Conservation (phyloP, 2,888 invertebrate species). For the Pristionchus fissidentatus region DNA sequence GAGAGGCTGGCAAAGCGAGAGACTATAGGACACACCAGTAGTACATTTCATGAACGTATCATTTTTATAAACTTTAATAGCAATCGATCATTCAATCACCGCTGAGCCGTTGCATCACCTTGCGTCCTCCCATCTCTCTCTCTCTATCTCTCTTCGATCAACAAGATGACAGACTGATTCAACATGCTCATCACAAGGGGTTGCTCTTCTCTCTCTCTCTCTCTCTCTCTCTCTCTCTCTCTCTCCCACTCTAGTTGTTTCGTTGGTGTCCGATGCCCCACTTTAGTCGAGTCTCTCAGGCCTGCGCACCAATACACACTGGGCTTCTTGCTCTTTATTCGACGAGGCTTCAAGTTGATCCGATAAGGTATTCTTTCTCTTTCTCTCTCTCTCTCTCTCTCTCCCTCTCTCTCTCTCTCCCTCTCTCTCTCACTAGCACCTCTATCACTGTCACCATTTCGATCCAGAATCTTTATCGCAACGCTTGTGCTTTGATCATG, state of each 20-base stretch:
- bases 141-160: background rate
- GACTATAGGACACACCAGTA: no score
- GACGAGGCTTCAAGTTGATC: no score
- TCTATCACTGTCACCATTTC: background rate
- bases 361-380: no score
- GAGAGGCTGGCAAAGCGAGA: no score
- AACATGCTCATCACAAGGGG: background rate
- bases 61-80: no score
- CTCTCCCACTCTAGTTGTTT: background rate
- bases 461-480: background rate
- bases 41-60: no score
- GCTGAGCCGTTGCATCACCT: no score
- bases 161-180: no score
- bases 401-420: background rate
- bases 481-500: background rate
- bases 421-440: constrained; percentile 2
- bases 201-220: background rate
- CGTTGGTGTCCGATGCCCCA: constrained; percentile 29
- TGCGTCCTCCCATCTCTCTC: background rate
- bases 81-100: no score
- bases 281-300: no score
- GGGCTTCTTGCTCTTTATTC: no score
- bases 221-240: background rate
- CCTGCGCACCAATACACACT: no score
- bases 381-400: background rate